Evolutionary conservation across 2,113 vertebrate genomes (phyloP), one percentile per base, ranked within the genome.

Genomic region (Campylomormyrus tamandua): DNA sequence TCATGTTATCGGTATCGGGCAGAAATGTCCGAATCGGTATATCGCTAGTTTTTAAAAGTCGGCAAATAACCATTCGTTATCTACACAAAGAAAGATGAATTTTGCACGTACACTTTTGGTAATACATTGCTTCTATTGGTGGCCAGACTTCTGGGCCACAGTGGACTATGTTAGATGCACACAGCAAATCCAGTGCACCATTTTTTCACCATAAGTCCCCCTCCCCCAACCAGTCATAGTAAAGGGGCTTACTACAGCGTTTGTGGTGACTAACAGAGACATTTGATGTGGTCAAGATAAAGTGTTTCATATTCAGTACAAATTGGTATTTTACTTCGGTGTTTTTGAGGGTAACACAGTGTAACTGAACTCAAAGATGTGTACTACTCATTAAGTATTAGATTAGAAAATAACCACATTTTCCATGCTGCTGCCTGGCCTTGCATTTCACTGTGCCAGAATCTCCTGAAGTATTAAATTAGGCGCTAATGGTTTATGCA

Each of bases 121-220:
- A 58, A 39, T 27, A 10, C 50, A 21, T 31, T 19, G 52, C 21
- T 11, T n/a, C 11, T 10, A 42, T 49, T 46, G 80, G 2, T 52
- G 48, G 19, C 45, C 83, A 84, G 39, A 84, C 83, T 2, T 50
- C 6, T 50, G 48, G n/a, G 3, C n/a, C 39, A 17, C 1, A 42
- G n/a, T 24, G 2, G 8, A 2, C 3, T 56, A 45, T 11, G n/a
- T 46, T 24, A 58, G 39, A 48, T 31, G 15, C 48, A n/a, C 24
- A 31, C 83, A n/a, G 45, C 52, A 66, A 85, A 85, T 53, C 89
- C 45, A 86, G 62, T 31, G 83, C 42, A 17, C 77, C 89, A 90
- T 85, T 86, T 86, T 49, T 48, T 17, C 83, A 58, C 39, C 35
- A 86, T 24, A 86, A 46, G 3, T 9, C n/a, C 15, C 45, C 24